A percentile compares a stretch with the other conserved stretches of the same genome.
Evolutionary conservation across 2,888 invertebrate species (phyloP).

Genomic region (Carabus problematicus): DNA sequence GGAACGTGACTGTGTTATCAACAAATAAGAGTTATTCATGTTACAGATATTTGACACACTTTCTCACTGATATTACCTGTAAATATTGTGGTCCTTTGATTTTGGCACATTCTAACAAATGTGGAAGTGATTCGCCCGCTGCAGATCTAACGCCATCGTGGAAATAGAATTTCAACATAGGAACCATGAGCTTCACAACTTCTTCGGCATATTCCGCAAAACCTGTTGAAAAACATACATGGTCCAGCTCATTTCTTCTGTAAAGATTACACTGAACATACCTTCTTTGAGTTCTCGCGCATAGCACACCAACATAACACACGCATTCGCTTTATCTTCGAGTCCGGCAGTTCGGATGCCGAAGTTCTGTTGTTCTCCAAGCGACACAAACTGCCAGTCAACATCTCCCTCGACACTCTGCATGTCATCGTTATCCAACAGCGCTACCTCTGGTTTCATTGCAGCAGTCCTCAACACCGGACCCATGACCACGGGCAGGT

Average conservation of each 20-base stretch:
- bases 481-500: conserved; percentile 94
- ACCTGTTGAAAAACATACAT: conserved; percentile 47
- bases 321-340: conserved; percentile 96
- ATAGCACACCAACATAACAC: conserved; percentile 95
- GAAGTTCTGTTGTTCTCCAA: conserved; percentile 94
- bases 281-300: conserved; percentile 92
- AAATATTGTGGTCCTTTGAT: conserved; percentile 76
- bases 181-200: conserved; percentile 84
- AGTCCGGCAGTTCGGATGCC: conserved; percentile 92
- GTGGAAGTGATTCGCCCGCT: conserved; percentile 90
- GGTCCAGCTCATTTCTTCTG: too few species aligned
- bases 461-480: conserved; percentile 91
- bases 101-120: conserved; percentile 85
- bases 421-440: conserved; percentile 85
- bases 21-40: background rate
- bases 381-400: conserved; percentile 93
- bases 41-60: background rate
- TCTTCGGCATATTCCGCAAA: conserved; percentile 75
- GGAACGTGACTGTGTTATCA: background rate
- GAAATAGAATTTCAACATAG: conserved; percentile 91
- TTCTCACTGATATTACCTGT: conserved; percentile 54
- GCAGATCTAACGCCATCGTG: conserved; percentile 93
- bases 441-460: conserved; percentile 91
- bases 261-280: background rate
- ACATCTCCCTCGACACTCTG: conserved; percentile 84